Percentiles rank a stretch among this genome's conserved stretches.
These are phyloP conservation scores for Cyclopterus lumpus DNA, from an alignment of 2,797 vertebrate species.

Conservation along the genomic window DNA sequence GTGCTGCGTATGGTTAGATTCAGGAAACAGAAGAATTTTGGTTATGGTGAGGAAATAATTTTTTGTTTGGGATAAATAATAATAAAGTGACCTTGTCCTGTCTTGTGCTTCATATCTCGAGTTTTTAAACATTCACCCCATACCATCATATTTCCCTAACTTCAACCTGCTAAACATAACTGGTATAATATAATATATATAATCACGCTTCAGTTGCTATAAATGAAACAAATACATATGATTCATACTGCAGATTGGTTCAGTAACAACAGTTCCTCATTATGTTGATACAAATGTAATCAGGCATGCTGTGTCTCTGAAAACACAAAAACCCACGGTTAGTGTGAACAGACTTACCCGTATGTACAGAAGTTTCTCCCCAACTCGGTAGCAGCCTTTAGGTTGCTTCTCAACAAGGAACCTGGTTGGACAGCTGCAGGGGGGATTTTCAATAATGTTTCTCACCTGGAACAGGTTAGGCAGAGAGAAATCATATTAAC, in stretches of 20 bases:
- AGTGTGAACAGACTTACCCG: slow-evolving; percentile 67
- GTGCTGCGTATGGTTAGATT: background rate
- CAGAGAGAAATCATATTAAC: background rate
- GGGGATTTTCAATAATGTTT: slow-evolving; percentile 91
- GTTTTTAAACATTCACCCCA: background rate
- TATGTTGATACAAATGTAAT: background rate
- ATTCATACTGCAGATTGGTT: background rate
- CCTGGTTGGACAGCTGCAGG: slow-evolving; percentile 90
- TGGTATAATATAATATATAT: too few species aligned
- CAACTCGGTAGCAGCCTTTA: slow-evolving; percentile 94
- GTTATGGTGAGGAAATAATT: background rate
- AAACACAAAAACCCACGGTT: background rate
- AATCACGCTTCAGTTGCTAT: background rate
- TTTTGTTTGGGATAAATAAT: background rate
- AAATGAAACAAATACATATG: background rate
- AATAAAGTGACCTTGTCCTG: background rate
- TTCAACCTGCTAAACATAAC: background rate
- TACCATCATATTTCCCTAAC: background rate
- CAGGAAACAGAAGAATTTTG: background rate
- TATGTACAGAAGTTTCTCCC: slow-evolving; percentile 90
- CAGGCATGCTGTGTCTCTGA: background rate
- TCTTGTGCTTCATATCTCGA: background rate
- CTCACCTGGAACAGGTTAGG: slow-evolving; percentile 85
- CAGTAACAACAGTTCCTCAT: background rate
- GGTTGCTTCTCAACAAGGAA: slow-evolving; percentile 95